phyloP scores from a whole-genome alignment of 2,113 vertebrate genomes.

The Leucopsar rothschildi region DNA sequence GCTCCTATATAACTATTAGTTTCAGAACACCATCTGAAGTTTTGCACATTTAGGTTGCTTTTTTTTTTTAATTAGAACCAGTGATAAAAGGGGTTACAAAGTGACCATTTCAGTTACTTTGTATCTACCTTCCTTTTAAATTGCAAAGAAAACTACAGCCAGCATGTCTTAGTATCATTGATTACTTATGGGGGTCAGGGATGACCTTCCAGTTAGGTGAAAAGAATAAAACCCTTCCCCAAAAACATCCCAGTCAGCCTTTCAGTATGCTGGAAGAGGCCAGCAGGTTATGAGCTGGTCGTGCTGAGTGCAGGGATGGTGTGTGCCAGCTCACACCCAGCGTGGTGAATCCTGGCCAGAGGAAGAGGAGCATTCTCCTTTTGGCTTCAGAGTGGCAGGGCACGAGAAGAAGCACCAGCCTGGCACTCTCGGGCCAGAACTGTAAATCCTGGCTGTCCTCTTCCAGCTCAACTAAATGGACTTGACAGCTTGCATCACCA shows the following conservation, averaged over 20 bases:
- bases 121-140: neutral
- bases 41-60: neutral
- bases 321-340: neutral
- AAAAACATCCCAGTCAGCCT: neutral
- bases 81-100: neutral
- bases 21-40: neutral
- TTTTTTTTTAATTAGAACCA: neutral
- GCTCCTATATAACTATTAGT: accelerated
- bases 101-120: neutral
- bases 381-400: neutral
- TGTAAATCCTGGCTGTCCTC: neutral
- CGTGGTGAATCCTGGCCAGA: accelerated
- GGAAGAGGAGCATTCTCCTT: neutral
- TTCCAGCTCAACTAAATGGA: neutral
- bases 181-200: neutral
- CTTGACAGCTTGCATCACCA: neutral
- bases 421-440: neutral
- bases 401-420: accelerated
- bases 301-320: neutral
- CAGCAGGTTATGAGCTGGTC: neutral
- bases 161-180: neutral
- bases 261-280: neutral
- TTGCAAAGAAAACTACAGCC: neutral
- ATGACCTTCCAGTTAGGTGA: neutral
- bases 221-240: neutral